These are phyloP conservation scores for Andinoacara biseriatus DNA, from an alignment of 2,113 vertebrate species.

Conservation along the genomic window DNA sequence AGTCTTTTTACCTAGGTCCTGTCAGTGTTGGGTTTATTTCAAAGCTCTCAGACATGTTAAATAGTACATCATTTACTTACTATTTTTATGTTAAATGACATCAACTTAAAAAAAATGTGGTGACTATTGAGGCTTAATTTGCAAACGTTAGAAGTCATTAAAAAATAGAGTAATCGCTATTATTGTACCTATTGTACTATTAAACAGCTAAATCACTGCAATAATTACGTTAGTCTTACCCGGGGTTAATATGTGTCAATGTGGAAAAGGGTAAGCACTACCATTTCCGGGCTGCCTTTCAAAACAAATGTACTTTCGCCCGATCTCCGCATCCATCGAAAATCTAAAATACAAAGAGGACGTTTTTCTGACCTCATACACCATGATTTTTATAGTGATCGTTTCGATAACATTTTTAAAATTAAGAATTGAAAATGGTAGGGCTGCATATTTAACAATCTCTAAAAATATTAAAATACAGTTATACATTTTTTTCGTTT, in stretches of 20 bases:
- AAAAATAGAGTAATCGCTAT: neutral
- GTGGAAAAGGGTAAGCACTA: neutral
- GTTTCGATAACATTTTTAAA: no score
- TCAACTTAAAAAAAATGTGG: neutral
- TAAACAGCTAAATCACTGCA: neutral
- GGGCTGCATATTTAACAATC: no score
- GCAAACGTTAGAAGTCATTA: neutral
- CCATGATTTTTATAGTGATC: no score
- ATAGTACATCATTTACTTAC: neutral
- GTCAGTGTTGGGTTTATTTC: neutral
- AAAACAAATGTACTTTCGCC: constrained; percentile 35
- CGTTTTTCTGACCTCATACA: no score
- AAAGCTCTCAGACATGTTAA: neutral
- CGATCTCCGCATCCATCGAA: neutral
- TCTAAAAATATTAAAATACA: no score
- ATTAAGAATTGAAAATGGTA: no score
- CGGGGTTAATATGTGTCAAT: neutral
- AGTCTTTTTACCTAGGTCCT: neutral
- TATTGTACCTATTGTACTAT: no score
- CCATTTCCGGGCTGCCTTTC: neutral
- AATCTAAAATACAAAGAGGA: no score
- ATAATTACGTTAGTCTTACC: neutral
- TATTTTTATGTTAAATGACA: neutral
- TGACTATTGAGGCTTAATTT: neutral
- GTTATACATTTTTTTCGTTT: no score